These are phyloP conservation scores for Ischnus inquisitorius DNA, from an alignment of 2,888 invertebrate species.

Conservation along the genomic window DNA sequence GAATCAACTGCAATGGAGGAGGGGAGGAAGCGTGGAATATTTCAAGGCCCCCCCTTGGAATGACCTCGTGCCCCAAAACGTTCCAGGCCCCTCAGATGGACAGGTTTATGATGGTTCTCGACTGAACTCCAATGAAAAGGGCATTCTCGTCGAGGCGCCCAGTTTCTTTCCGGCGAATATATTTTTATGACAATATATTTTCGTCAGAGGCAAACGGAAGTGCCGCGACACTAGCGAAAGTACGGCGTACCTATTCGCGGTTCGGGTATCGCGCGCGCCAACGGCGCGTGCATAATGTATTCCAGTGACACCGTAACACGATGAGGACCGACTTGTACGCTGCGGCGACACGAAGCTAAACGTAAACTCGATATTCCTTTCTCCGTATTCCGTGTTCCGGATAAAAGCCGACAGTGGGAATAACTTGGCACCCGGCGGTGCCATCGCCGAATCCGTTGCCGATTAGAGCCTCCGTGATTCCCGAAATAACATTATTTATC, in stretches of 20 bases:
- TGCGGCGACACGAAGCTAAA: no score
- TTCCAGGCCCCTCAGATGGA: no score
- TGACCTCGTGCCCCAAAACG: no score
- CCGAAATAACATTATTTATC: background rate
- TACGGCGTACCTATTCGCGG: background rate
- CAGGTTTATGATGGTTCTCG: no score
- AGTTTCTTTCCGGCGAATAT: no score
- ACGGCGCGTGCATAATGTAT: background rate
- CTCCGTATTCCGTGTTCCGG: background rate
- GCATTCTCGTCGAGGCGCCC: no score
- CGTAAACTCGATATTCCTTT: no score
- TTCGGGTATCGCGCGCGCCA: background rate
- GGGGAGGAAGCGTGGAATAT: no score
- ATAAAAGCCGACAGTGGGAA: background rate
- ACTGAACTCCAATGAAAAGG: no score
- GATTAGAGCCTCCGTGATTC: background rate
- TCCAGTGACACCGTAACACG: background rate
- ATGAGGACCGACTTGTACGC: background rate
- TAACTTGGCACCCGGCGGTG: constrained; percentile 2
- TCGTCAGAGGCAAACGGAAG: background rate
- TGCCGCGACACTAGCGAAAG: background rate
- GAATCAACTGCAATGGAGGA: no score
- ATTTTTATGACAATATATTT: background rate
- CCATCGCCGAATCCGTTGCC: background rate
- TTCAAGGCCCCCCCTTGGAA: no score